Evolutionary conservation across 2,797 vertebrate species (phyloP).

Genomic region (Prionace glauca): DNA sequence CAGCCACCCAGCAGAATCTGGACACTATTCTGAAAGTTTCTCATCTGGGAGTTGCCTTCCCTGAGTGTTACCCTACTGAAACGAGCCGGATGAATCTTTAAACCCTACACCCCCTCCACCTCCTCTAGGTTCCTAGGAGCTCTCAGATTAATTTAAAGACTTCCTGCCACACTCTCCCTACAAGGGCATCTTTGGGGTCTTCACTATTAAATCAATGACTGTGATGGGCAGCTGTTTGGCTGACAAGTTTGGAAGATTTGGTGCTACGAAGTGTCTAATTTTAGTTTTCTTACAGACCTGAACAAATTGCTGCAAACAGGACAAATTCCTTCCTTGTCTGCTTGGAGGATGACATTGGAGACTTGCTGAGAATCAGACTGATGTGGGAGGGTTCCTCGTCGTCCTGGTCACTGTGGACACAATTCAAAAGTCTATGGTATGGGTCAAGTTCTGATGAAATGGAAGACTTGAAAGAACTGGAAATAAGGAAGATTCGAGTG

Average conservation of each 20-base stretch:
- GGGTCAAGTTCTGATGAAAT: slow-evolving; percentile 47
- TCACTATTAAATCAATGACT: neutral
- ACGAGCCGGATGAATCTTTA: neutral
- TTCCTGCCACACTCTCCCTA: neutral
- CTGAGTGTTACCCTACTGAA: neutral
- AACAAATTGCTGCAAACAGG: slow-evolving; percentile 67
- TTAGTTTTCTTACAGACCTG: slow-evolving; percentile 55
- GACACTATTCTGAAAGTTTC: neutral
- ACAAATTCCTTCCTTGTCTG: slow-evolving; percentile 93
- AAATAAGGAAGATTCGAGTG: slow-evolving; percentile 77
- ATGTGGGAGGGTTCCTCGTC: slow-evolving; percentile 71
- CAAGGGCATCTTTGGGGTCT: neutral
- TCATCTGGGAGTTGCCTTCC: neutral
- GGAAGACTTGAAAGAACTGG: slow-evolving; percentile 55
- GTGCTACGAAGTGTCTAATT: neutral
- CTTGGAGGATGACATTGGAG: slow-evolving; percentile 81
- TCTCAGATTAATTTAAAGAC: neutral
- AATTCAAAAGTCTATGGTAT: slow-evolving; percentile 58
- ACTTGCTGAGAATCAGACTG: slow-evolving; percentile 78
- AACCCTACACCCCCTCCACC: neutral
- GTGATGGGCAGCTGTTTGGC: neutral
- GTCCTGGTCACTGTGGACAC: slow-evolving; percentile 72
- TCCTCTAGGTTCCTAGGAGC: no score
- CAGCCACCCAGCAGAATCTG: neutral
- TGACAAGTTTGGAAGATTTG: neutral